Conservation (phyloP, 2,888 invertebrate genomes). For the Scaeva pyrastri region DNA sequence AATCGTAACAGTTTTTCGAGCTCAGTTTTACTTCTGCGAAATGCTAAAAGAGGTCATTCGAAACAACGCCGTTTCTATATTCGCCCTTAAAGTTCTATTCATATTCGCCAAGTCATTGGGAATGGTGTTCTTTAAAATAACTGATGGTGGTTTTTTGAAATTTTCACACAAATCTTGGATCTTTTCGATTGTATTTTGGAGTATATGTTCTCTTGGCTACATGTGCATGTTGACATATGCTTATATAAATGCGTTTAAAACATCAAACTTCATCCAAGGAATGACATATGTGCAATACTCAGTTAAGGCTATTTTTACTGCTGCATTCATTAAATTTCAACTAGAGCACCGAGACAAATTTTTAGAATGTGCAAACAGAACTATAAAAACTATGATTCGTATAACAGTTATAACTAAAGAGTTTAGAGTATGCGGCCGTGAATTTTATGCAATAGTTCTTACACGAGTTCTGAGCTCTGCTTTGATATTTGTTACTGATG, state of each 20-base stretch:
- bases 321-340: constrained; percentile 25
- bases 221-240: not conserved
- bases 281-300: not conserved
- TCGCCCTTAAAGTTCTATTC: not conserved
- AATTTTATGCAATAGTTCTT: constrained; percentile 19
- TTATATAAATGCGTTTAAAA: not conserved
- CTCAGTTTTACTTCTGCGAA: not conserved
- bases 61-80: not conserved
- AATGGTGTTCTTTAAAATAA: constrained; percentile 1
- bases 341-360: constrained; percentile 13
- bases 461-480: not conserved
- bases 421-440: constrained; percentile 7
- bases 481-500: not conserved
- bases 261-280: not conserved
- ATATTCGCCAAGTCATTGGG: not conserved
- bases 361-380: constrained; percentile 14
- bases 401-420: constrained; percentile 34
- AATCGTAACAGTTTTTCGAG: not conserved
- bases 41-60: not conserved
- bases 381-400: constrained; percentile 19
- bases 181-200: not conserved
- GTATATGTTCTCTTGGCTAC: not conserved
- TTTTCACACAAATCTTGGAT: not conserved
- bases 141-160: not conserved
- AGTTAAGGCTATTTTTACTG: not conserved